phyloP scores from a whole-genome alignment of 2,113 vertebrate genomes.

The Microcebus murinus region DNA sequence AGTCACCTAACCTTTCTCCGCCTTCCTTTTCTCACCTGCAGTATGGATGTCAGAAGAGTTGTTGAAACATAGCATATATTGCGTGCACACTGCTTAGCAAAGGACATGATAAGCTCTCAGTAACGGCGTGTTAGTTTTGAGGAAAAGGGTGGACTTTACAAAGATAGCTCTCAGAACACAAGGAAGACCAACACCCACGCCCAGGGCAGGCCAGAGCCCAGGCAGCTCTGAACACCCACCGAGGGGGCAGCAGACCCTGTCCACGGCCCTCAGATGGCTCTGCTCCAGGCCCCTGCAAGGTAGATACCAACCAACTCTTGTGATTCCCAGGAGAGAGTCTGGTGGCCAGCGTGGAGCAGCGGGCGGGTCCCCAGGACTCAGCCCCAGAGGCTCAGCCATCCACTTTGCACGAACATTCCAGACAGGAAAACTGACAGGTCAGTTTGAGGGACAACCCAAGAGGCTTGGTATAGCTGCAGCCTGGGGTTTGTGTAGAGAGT shows the following conservation, averaged over 20 bases:
- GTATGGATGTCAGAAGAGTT: neutral
- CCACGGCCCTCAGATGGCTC: accelerated
- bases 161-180: neutral
- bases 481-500: neutral
- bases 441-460: neutral
- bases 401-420: too few species aligned
- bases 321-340: neutral
- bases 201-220: accelerated
- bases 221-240: too few species aligned
- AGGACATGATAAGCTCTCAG: too few species aligned
- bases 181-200: neutral
- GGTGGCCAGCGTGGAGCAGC: too few species aligned
- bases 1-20: neutral
- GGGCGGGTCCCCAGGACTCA: accelerated
- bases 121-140: neutral
- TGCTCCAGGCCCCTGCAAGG: neutral
- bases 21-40: neutral
- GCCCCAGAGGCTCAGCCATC: accelerated
- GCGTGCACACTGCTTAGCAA: neutral
- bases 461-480: too few species aligned
- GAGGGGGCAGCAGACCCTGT: accelerated
- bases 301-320: accelerated
- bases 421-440: neutral
- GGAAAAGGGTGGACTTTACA: neutral
- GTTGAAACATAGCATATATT: neutral